Evolutionary conservation across 2,888 invertebrate genomes (phyloP), one percentile per base, ranked within the genome.

Genomic region (Ischnura elegans): DNA sequence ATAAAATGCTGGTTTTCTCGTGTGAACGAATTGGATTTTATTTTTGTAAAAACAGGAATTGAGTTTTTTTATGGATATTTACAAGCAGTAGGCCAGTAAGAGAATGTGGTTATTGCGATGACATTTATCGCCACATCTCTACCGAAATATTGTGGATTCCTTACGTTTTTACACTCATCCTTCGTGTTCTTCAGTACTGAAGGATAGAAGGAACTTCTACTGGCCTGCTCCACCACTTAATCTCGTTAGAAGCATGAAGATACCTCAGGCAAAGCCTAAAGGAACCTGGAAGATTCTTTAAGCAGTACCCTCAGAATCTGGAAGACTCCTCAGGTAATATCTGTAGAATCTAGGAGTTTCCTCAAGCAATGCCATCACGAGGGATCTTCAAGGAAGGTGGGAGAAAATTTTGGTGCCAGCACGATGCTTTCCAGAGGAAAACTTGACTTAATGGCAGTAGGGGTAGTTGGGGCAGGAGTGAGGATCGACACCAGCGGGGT

Each of bases 401-500:
- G n/a, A 8, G n/a, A n/a, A n/a, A n/a, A 19, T 19, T 61, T 61
- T 10, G 1, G 6, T 61, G 61, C 6, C 61, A 61, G 61, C 61
- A 61, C n/a, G n/a, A n/a, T n/a, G n/a, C 1, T 61, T 61, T n/a
- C 4, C n/a, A 4, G n/a, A n/a, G 4, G 61, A 25, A 6, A 61
- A 6, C 61, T 8, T 61, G 19, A 51, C n/a, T 90, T 61, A 90
- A 45, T 90, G 61, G 61, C 90, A 90, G 43, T 90, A 90, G 42
- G 90, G 90, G 90, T 90, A 90, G 66, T 90, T 90, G 90, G 90
- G 90, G 66, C 90, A 90, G 21, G 90, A 42, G 55, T 43, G 43
- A 10, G 90, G 90, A 45, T 90, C 61, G 43, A 90, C 90, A 2
- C 90, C 90, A 45, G 90, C 90, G 13, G 90, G 90, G 43, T 61